A percentile compares a stretch with the other conserved stretches of the same genome.
These are phyloP conservation scores for Polypedilum pembai DNA, from an alignment of 1,140 invertebrate genomes.

Conservation along the genomic window DNA sequence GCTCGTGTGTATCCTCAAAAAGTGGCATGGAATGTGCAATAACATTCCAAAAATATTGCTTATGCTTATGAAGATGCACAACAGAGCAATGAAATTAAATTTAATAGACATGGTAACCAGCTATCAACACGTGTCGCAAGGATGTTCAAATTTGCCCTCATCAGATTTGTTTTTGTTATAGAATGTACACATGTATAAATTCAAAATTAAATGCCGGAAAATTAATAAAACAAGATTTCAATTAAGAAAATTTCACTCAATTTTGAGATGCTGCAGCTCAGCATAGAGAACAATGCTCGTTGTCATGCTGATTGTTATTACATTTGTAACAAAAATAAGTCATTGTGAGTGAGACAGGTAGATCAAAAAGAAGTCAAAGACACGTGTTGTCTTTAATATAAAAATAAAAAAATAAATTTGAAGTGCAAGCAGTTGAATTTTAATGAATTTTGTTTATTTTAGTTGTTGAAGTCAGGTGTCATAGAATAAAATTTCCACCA, in stretches of 20 bases:
- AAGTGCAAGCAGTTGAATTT: no score
- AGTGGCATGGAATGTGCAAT: slow-evolving; percentile 5
- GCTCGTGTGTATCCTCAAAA: not conserved
- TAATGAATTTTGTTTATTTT: no score
- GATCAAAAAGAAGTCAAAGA: no score
- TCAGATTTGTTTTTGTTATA: not conserved
- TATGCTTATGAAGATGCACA: slow-evolving; percentile 6
- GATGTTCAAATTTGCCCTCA: not conserved
- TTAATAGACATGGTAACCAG: slow-evolving; percentile 27
- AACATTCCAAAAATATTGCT: slow-evolving; percentile 26
- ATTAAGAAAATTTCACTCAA: not conserved
- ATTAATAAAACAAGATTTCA: slow-evolving; percentile 25
- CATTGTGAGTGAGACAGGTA: no score
- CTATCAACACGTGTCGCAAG: not conserved
- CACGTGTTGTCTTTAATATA: no score
- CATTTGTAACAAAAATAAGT: no score
- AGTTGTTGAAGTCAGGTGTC: no score
- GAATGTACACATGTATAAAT: not conserved
- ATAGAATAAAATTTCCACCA: no score
- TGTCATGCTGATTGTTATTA: no score
- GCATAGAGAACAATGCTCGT: no score
- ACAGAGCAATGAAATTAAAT: slow-evolving; percentile 16
- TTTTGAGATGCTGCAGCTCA: no score
- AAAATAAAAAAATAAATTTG: no score
- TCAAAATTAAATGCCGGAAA: slow-evolving; percentile 25